Conservation (phyloP, 2,113 vertebrate genomes). For the Rhombomys opimus region DNA sequence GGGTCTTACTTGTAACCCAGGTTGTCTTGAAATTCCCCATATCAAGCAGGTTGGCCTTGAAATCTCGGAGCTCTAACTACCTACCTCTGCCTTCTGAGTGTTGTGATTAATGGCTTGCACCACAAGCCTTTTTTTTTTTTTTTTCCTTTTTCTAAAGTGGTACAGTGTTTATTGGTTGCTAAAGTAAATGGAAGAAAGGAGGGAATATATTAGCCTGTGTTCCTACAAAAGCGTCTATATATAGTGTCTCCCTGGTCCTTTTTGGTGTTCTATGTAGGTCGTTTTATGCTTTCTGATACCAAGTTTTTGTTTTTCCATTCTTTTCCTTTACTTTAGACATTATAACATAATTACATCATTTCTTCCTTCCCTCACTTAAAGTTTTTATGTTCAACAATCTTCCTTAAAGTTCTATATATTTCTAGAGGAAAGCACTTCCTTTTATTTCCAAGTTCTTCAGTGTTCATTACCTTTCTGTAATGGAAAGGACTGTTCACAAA, state of each 20-base stretch:
- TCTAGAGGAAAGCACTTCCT: not conserved
- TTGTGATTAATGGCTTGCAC: not conserved
- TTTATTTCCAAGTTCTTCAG: constrained; percentile 14
- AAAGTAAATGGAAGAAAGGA: not conserved
- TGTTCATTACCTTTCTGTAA: constrained; percentile 56
- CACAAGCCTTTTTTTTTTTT: not conserved
- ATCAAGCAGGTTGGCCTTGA: not conserved
- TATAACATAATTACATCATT: not conserved
- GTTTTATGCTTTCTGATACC: constrained; percentile 8
- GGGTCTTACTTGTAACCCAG: not conserved
- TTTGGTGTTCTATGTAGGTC: not conserved
- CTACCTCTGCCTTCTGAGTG: not conserved
- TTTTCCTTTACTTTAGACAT: not conserved
- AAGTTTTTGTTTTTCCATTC: not conserved
- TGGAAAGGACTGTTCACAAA: constrained; percentile 48
- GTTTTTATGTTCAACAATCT: constrained; percentile 26
- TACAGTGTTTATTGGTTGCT: not conserved
- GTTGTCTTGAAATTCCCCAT: not conserved
- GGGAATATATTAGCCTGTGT: not conserved
- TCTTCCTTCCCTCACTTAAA: not conserved
- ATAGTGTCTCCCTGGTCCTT: not conserved
- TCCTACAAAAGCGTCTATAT: not conserved
- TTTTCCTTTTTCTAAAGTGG: not conserved
- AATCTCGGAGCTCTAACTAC: not conserved
- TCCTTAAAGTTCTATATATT: constrained; percentile 55